Conservation (phyloP, 2,113 vertebrate genomes). For the Elephas maximus region DNA sequence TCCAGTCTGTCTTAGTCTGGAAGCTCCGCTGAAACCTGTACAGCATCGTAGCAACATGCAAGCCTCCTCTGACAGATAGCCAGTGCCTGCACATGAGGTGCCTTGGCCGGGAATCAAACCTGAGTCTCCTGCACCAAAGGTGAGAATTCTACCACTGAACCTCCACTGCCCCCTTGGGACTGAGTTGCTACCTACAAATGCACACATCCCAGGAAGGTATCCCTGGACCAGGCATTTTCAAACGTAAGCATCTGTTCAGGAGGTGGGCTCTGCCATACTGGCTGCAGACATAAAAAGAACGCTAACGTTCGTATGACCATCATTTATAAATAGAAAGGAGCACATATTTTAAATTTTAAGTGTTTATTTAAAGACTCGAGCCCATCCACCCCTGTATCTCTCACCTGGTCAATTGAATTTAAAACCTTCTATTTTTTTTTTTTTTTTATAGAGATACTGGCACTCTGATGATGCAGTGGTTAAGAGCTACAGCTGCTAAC, state of each 20-base stretch:
- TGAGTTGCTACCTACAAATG: slow-evolving; percentile 35
- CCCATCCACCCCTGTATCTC: background rate
- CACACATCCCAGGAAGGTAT: background rate
- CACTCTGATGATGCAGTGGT: too few relatives aligned
- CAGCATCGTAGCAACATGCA: background rate
- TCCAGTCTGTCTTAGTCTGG: background rate
- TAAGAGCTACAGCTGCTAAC: too few relatives aligned
- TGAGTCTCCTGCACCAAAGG: too few relatives aligned
- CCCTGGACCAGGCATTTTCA: background rate
- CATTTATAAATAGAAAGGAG: background rate
- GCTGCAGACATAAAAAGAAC: background rate
- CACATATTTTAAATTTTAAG: background rate
- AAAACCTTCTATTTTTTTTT: background rate
- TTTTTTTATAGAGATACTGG: too few relatives aligned
- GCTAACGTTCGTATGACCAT: background rate
- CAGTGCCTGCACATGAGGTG: background rate
- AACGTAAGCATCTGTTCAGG: background rate
- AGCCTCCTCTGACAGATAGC: background rate
- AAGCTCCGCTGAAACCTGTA: background rate
- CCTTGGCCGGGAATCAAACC: background rate
- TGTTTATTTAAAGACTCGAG: background rate
- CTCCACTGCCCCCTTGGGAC: background rate
- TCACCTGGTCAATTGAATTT: background rate
- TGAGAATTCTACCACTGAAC: background rate
- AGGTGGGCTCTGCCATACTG: background rate